A percentile compares a stretch with the other conserved stretches of the same genome.
Conservation (phyloP, 2,888 invertebrate genomes). For the Chloromyia formosa region DNA sequence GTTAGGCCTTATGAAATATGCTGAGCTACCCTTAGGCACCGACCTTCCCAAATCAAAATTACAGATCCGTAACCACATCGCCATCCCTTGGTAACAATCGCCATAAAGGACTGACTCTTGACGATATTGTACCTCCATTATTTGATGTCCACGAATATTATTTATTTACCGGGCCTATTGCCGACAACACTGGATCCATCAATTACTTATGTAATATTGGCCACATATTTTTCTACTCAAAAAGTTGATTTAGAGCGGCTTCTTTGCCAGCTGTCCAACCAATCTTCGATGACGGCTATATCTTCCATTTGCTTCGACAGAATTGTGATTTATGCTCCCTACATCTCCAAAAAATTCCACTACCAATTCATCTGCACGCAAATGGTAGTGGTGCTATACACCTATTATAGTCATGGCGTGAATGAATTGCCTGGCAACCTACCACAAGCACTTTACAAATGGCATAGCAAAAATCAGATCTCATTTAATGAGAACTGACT, state of each 20-base stretch:
- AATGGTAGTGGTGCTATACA: neutral
- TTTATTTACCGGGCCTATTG: too few relatives aligned
- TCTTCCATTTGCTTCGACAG: conserved; percentile 28
- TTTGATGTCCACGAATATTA: too few relatives aligned
- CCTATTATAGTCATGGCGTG: too few relatives aligned
- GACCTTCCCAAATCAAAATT: too few relatives aligned
- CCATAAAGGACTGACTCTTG: too few relatives aligned
- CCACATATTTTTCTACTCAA: conserved; percentile 7
- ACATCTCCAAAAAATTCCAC: neutral
- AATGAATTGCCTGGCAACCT: too few relatives aligned
- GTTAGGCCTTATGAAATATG: too few relatives aligned
- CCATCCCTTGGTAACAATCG: too few relatives aligned
- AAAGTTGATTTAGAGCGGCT: neutral
- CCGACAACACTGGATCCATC: neutral
- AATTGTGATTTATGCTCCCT: conserved; percentile 33
- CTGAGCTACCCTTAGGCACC: too few relatives aligned
- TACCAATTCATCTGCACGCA: neutral
- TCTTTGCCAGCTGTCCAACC: neutral
- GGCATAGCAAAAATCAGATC: conserved; percentile 19
- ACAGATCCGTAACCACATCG: too few relatives aligned
- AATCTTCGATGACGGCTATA: neutral
- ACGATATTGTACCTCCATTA: too few relatives aligned
- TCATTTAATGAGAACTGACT: conserved; percentile 33
- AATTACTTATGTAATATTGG: neutral
- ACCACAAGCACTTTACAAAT: neutral